Conservation (phyloP, 2,888 invertebrate genomes). For the Caenorhabditis afra region DNA sequence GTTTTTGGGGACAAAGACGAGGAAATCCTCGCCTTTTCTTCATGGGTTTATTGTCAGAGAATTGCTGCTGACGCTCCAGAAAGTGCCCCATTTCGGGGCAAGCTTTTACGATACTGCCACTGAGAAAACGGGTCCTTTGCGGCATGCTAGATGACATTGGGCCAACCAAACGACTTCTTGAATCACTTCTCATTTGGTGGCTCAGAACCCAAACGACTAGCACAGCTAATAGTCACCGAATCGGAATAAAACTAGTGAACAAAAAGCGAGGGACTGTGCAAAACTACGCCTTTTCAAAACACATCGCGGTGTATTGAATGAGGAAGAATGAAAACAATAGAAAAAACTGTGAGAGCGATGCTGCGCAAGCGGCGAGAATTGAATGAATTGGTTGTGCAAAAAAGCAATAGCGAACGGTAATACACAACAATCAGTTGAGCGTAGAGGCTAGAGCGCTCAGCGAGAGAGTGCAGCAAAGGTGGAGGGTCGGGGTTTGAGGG, state of each 20-base stretch:
- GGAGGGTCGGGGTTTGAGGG: constrained; percentile 22
- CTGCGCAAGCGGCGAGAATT: constrained; percentile 23
- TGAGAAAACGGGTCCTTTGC: neutral
- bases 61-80: neutral
- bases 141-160: too few relatives aligned
- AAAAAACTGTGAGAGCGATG: constrained; percentile 4
- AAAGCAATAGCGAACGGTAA: constrained; percentile 59
- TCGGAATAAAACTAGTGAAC: neutral
- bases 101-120: neutral
- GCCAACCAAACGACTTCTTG: too few relatives aligned
- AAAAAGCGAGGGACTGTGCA: neutral
- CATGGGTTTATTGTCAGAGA: neutral
- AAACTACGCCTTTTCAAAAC: neutral
- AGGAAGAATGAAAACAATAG: constrained; percentile 30
- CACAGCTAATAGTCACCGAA: too few relatives aligned
- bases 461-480: constrained; percentile 12
- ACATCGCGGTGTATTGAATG: neutral
- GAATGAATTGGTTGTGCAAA: constrained; percentile 49
- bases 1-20: constrained; percentile 22
- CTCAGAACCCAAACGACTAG: neutral
- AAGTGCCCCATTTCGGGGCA: neutral
- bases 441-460: constrained; percentile 38
- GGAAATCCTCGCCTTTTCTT: constrained; percentile 5
- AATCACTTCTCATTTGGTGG: neutral
- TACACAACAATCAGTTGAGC: constrained; percentile 56